Base-by-base conservation (phyloP, 2,797 vertebrate species). In the Clarias fuscus region DNA sequence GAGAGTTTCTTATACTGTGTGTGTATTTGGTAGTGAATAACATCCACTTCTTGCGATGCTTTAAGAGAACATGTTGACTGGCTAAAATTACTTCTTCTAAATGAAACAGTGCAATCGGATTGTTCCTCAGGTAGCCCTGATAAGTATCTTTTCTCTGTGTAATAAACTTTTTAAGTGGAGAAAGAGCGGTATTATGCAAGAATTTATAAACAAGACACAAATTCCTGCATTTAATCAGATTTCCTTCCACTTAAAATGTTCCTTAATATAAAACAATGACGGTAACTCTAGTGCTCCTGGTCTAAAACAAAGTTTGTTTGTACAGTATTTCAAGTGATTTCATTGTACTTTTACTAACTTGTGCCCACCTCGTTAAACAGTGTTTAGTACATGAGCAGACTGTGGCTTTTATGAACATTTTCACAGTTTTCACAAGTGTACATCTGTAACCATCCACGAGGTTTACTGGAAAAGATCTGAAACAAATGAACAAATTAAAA, bases 201-300 rank as follows among this genome's bases (percentile, higher is more conserved):
- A 67, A 53, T 82, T 82, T 82, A 82, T 82, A 67, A 82, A 82
- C 15, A 53, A 53, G 62, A 82, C 62, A 67, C 62, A 82, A 82
- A 82, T 82, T 67, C 24, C 5, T 2, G 14, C 30, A 67, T 67
- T 82, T 82, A 82, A 82, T 67, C 3, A 2, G 22, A 81, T 81
- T 81, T 81, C 17, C 61, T 24, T 4, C 79, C 48, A 65, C 24
- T 67, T 82, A 82, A 53, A 67, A 53, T 65, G 22, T 65, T 65
- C 24, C 24, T 48, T 81, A 82, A 67, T 67, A 82, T 53, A 82
- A 82, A 82, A 82, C 79, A 79, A 24, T 64, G 59, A 79, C 8
- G 30, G 33, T 79, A 79, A 62, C 14, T 67, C 0, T 17, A 20
- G 24, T 11, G 79, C 62, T 62, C 14, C 77, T 62, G 77, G 58